Evolutionary conservation across 2,797 vertebrate species (phyloP).

Genomic region (Pelochelys cantorii): DNA sequence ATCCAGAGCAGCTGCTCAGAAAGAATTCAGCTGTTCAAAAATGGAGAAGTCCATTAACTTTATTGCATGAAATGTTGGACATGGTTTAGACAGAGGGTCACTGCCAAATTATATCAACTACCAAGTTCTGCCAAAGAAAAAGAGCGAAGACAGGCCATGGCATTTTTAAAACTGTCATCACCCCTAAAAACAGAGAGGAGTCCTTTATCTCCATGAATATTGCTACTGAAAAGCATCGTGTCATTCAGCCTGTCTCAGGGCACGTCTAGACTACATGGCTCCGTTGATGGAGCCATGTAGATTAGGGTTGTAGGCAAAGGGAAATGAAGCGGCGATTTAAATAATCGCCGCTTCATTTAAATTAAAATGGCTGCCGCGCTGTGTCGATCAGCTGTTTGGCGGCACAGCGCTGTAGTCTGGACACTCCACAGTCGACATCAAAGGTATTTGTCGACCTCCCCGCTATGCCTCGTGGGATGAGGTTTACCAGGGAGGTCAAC

Average conservation of each 20-base stretch:
- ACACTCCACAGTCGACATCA: too few species aligned
- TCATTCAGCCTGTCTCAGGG: not conserved
- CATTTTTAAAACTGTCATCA: slow-evolving; percentile 44
- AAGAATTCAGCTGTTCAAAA: slow-evolving; percentile 88
- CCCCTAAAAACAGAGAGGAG: not conserved
- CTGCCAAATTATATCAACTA: slow-evolving; percentile 79
- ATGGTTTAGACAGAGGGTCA: slow-evolving; percentile 70
- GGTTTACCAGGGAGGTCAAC: too few species aligned
- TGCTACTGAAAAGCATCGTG: slow-evolving; percentile 19
- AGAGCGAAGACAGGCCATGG: slow-evolving; percentile 31
- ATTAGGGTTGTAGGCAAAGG: too few species aligned
- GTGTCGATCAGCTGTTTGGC: too few species aligned
- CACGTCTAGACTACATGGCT: too few species aligned
- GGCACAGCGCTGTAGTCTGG: too few species aligned
- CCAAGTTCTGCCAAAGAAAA: slow-evolving; percentile 49
- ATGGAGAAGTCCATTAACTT: slow-evolving; percentile 83
- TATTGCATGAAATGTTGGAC: slow-evolving; percentile 77
- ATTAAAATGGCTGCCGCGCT: too few species aligned
- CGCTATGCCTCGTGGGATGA: too few species aligned
- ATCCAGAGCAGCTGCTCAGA: slow-evolving; percentile 92
- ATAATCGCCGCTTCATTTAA: too few species aligned
- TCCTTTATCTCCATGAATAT: not conserved
- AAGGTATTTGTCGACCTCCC: too few species aligned
- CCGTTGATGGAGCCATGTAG: too few species aligned
- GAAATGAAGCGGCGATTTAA: too few species aligned